phyloP scores from a whole-genome alignment of 2,888 invertebrate genomes.

The Cryptophagus acutangulus region DNA sequence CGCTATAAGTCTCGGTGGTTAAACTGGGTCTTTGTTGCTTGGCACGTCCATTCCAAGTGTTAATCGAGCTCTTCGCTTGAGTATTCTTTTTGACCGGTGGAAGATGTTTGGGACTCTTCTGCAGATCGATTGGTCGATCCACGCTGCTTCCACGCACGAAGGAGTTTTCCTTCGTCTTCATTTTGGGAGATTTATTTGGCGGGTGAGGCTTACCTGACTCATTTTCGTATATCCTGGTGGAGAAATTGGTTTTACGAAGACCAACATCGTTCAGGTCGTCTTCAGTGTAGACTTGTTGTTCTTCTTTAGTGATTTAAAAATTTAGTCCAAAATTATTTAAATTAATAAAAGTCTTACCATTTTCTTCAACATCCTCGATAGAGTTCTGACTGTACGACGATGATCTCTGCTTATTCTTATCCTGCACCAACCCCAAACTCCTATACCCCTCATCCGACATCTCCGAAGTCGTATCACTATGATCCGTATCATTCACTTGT shows the following conservation, averaged over 20 bases:
- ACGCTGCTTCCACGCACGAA: too few relatives aligned
- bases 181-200: too few relatives aligned
- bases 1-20: slow-evolving; percentile 61
- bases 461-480: slow-evolving; percentile 76
- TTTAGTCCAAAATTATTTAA: slow-evolving; percentile 32
- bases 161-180: slow-evolving; percentile 28
- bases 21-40: slow-evolving; percentile 50
- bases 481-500: slow-evolving; percentile 41
- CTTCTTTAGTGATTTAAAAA: slow-evolving; percentile 51
- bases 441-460: slow-evolving; percentile 82
- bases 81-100: slow-evolving; percentile 50
- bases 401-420: slow-evolving; percentile 53
- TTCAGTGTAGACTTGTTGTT: slow-evolving; percentile 57
- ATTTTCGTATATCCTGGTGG: slow-evolving; percentile 57
- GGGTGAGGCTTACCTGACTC: too few relatives aligned
- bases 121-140: slow-evolving; percentile 44
- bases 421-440: slow-evolving; percentile 67
- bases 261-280: slow-evolving; percentile 66
- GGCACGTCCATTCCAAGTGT: slow-evolving; percentile 72
- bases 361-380: slow-evolving; percentile 67
- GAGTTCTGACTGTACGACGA: slow-evolving; percentile 69
- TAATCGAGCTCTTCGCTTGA: slow-evolving; percentile 37
- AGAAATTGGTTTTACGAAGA: slow-evolving; percentile 65
- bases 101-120: slow-evolving; percentile 38
- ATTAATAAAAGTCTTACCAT: too few relatives aligned